Evolutionary conservation across 2,888 invertebrate species (phyloP), one percentile per base, ranked within the genome.

Genomic region (Macaria liturata): DNA sequence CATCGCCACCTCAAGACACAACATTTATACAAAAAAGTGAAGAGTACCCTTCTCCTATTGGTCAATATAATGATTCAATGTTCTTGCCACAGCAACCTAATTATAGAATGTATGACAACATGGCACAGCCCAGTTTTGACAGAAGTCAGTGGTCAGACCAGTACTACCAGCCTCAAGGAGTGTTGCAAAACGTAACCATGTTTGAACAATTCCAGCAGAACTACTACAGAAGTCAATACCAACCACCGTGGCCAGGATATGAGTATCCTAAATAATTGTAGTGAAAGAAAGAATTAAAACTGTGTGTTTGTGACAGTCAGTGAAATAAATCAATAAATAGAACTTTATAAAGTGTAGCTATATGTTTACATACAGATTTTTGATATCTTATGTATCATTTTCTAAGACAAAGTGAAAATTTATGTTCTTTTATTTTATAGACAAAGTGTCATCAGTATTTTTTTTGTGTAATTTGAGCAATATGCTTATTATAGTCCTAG

Each of bases 11-110:
- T 1, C 66, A 52, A 67, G 66, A n/a, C 32, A 64, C 20, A 20
- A 20, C 49, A 49, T 50, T 45, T 8, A 42, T 42, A 8, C 37
- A 46, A 46, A 9, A 49, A 54, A 40, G 51, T 32, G 6, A 67
- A 61, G 71, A 71, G 3, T 44, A 66, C 0, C 68, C 78, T 0
- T 62, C 80, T 62, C 91, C 91, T 0, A 61, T 86, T 0, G 88
- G 88, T 0, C 91, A 91, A 50, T 91, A 91, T 56, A 91, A 86
- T 46, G 91, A 91, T 49, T 80, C 67, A 32, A 90, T 91, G 56
- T 88, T 91, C 65, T 44, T 89, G 20, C 66, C 66, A 57, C 65
- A 5, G 42, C 42, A 42, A 9, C 51, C 57, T 3, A 61, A 57
- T 20, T 60, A 64, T 6, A 49, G 55, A 20, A 9, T 49, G 0